phyloP scores from a whole-genome alignment of 2,888 invertebrate species.

The Agrochola lota region DNA sequence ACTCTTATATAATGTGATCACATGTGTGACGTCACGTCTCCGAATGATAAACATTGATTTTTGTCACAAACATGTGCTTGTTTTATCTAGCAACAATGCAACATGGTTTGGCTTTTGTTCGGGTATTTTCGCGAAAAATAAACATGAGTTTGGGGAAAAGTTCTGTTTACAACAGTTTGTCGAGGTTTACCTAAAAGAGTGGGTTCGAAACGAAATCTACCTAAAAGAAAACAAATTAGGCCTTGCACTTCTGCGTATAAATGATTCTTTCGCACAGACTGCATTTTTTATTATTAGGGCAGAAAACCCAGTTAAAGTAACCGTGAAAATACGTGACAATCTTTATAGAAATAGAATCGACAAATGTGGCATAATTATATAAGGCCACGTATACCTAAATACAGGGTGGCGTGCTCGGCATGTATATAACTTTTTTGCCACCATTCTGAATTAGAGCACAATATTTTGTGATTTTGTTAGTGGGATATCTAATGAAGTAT shows the following conservation, averaged over 20 bases:
- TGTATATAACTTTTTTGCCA: background rate
- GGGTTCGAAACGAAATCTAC: background rate
- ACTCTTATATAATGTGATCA: constrained; percentile 51
- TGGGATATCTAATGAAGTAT: background rate
- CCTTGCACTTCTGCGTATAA: background rate
- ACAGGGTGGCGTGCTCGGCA: background rate
- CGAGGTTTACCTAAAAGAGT: background rate
- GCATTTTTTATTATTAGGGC: background rate
- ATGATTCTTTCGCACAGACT: background rate
- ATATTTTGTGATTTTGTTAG: too few relatives aligned
- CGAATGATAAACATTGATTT: constrained; percentile 49
- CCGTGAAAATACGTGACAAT: background rate
- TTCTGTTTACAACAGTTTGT: background rate
- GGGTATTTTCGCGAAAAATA: background rate
- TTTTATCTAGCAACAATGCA: background rate
- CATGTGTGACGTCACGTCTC: constrained; percentile 42
- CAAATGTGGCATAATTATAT: too few relatives aligned
- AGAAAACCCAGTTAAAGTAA: background rate
- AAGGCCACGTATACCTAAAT: background rate
- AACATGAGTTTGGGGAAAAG: background rate
- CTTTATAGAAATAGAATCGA: background rate
- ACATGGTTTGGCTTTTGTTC: background rate
- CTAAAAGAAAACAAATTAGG: background rate
- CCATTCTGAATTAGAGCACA: too few relatives aligned
- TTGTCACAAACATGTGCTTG: constrained; percentile 40